phyloP scores from a whole-genome alignment of 2,113 vertebrate genomes.

The Manacus vitellinus region DNA sequence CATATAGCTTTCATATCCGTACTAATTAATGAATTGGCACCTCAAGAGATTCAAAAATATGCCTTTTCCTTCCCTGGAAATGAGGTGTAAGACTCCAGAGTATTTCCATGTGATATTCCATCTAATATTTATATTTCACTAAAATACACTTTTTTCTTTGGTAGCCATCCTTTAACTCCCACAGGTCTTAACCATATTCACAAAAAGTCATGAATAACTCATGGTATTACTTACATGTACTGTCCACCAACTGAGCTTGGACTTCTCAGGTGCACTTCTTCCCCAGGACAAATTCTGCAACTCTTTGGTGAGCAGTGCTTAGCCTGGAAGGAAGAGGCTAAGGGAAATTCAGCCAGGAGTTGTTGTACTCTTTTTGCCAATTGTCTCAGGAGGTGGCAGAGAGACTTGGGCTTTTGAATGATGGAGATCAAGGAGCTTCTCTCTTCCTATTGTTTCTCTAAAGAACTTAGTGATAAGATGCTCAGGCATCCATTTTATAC shows the following conservation, averaged over 20 bases:
- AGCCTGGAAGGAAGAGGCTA: not conserved
- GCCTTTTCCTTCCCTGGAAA: conserved; percentile 20
- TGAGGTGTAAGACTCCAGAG: conserved; percentile 10
- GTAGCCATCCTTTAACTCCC: not conserved
- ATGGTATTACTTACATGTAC: not conserved
- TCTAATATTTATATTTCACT: conserved; percentile 46
- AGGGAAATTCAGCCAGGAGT: not conserved
- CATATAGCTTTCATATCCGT: conserved; percentile 2
- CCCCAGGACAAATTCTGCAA: not conserved
- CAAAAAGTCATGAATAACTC: not conserved
- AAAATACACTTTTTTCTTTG: not conserved
- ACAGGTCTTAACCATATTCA: not conserved
- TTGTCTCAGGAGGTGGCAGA: not conserved
- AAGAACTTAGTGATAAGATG: not conserved
- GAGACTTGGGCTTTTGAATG: not conserved
- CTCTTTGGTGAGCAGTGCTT: not conserved
- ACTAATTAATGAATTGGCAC: conserved; percentile 47
- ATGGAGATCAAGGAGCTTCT: not conserved
- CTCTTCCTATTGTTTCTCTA: not conserved
- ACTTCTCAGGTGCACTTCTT: not conserved
- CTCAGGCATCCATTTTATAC: not conserved
- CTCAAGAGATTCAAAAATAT: conserved; percentile 11
- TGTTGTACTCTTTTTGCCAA: not conserved
- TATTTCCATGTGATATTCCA: conserved; percentile 13
- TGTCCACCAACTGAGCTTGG: not conserved